Base-by-base conservation (phyloP, 2,797 vertebrate genomes). In the Tokudaia muenninki region DNA sequence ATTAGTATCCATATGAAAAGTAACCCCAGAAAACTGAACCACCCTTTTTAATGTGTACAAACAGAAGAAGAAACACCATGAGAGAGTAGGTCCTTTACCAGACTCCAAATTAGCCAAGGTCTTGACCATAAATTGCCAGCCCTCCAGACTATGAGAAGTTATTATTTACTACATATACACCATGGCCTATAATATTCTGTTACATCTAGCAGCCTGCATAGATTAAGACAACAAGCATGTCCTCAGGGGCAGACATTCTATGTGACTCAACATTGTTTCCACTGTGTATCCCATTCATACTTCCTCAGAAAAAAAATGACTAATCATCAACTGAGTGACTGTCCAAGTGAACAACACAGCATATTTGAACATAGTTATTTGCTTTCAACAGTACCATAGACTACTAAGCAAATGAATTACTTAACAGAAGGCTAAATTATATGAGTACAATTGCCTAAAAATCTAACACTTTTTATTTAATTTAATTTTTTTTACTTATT, bases 341-440 rank as follows among this genome's bases (percentile, higher is more conserved):
- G 17, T 34, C 31, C 47, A 86, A 74, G 8, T 24, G 67, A 92
- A n/a, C 50, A 87, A 37, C 86, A 31, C 3, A 34, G 83, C 11
- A 29, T 8, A 91, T 65, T 14, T 47, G n/a, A 86, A 55, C 65
- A 59, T 72, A 78, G 22, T 79, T 52, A 91, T 50, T 90, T 81
- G 67, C 65, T 57, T 67, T 91, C 77, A 37, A 4, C 4, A 13
- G 70, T 37, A 70, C 44, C 44, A 74, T 70, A 63, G 90, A 96
- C 86, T 24, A 70, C 9, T 9, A 82, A 90, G 21, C n/a, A 74
- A 77, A 75, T 70, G n/a, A 72, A 86, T 87, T 75, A 92, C 79
- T 63, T 74, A 63, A 88, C 3, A 67, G 44, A 95, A 95, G 52
- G 44, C 31, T 94, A 80, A 67, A 72, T 93, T 67, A 92, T 14